Evolutionary conservation across 2,113 vertebrate species (phyloP).

Genomic region (Aegotheles bennettii): DNA sequence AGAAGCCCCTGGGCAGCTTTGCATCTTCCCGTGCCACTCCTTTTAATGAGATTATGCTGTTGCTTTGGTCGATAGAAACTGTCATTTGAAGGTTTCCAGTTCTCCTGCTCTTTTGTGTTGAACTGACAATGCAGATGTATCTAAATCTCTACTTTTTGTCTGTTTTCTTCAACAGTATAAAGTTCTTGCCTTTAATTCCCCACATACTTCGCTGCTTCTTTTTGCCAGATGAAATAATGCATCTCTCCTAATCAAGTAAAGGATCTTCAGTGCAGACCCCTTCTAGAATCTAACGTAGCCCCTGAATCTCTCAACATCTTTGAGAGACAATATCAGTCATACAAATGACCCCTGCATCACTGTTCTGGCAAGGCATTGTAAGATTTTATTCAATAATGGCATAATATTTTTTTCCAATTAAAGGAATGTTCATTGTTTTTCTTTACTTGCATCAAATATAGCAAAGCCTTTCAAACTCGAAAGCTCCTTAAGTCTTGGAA

Average conservation of each 20-base stretch:
- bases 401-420: background rate
- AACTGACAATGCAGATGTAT: background rate
- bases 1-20: conserved; percentile 22
- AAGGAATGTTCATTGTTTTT: background rate
- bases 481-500: background rate
- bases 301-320: background rate
- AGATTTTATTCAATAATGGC: background rate
- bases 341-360: background rate
- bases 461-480: background rate
- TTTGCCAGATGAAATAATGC: background rate
- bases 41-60: conserved; percentile 24
- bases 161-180: background rate
- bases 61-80: background rate
- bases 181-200: background rate
- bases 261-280: background rate
- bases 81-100: background rate
- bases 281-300: background rate
- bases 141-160: background rate
- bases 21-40: background rate
- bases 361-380: background rate
- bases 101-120: background rate
- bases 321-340: background rate
- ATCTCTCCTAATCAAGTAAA: background rate
- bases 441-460: background rate
- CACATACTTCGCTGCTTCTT: background rate